Evolutionary conservation across 2,113 vertebrate species (phyloP).

Genomic region (cattle (Bos taurus)): ARS-UCD2.0 NC_037332.1:75697501-75698000

Average conservation of each 20-base stretch:
- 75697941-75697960: background rate
- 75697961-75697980: background rate
- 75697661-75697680: background rate
- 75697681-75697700: accelerated
- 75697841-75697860: background rate
- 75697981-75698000: background rate
- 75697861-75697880: background rate
- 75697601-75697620: background rate
- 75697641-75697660: background rate
- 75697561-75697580: background rate
- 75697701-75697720: accelerated
- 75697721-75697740: background rate
- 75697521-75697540: background rate
- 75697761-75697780: background rate
- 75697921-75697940: accelerated
- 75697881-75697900: accelerated
- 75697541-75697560: background rate
- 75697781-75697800: background rate
- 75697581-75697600: background rate
- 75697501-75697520: background rate
- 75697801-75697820: background rate
- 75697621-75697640: background rate
- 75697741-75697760: background rate
- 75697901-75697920: accelerated
- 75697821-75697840: background rate